Evolutionary conservation across 2,113 vertebrate genomes (phyloP).

Genomic region (Saguinus imperator): DNA sequence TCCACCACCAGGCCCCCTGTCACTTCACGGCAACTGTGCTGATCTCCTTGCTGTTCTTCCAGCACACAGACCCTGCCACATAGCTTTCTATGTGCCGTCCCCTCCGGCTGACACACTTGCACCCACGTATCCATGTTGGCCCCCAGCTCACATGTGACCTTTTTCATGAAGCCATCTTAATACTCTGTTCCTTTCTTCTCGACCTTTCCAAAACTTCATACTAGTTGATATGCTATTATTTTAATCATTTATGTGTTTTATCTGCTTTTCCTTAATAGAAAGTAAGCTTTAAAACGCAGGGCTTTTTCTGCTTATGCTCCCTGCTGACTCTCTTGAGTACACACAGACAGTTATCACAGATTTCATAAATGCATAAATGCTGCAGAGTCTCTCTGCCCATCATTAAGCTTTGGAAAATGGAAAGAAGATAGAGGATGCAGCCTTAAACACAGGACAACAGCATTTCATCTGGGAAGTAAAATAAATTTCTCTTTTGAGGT

Average conservation of each 20-base stretch:
- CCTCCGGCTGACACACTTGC: neutral
- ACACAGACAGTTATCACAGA: neutral
- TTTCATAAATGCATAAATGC: too few species aligned
- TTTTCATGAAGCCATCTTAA: neutral
- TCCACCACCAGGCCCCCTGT: fast-evolving
- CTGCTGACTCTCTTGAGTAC: neutral
- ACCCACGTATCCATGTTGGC: neutral
- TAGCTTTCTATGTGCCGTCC: neutral
- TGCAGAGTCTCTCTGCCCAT: neutral
- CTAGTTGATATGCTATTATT: neutral
- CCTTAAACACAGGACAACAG: neutral
- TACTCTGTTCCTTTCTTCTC: neutral
- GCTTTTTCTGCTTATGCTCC: neutral
- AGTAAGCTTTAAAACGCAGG: neutral
- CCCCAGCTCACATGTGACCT: neutral
- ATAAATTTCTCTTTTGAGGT: neutral
- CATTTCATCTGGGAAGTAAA: neutral
- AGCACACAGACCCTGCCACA: neutral
- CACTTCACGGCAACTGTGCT: too few species aligned
- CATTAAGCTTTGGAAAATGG: neutral
- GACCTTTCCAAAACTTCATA: neutral
- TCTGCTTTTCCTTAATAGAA: neutral
- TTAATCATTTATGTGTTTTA: neutral
- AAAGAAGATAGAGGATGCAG: neutral
- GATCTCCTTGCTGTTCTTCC: neutral